Base-by-base conservation (phyloP, 2,888 invertebrate genomes). In the Nephrocerus scutellatus region DNA sequence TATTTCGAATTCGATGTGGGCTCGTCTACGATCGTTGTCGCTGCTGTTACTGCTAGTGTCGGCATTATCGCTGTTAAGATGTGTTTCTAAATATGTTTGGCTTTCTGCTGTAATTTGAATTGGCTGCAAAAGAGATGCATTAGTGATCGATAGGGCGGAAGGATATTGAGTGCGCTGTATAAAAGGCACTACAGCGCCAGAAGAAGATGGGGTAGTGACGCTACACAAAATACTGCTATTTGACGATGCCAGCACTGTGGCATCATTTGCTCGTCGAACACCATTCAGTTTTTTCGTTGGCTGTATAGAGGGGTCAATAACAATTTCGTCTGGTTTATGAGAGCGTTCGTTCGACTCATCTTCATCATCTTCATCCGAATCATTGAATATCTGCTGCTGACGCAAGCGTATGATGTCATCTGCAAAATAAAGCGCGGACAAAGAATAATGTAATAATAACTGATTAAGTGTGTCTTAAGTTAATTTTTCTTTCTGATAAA, bases 301-400 rank as follows among this genome's bases (percentile, higher is more conserved):
- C 20, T 43, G 43, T n/a, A 46, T 24, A 5, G 40, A 38, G 4
- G 41, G 35, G 25, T 46, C 43, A 4, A 41, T 32, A n/a, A 20
- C 32, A 22, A 22, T 22, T 7, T 22, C 22, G 7, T 22, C 10
- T 7, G 22, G 22, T 22, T 8, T 22, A 22, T 22, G 10, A 8
- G 10, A 22, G 7, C 22, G 20, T 44, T 41, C 6, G 26, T 40
- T 19, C 41, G 43, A 15, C 43, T 34, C 25, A 12, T 41, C 47
- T 30, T 47, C 47, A 40, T 72, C 73, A 49, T 79, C 79, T 50
- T 79, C 79, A 50, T 80, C 80, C 0, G 79, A 79, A 54, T 79
- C 79, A 42, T 50, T 43, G 26, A 50, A 43, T 25, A 68, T 66
- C 44, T 52, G 52, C 43, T 76, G 71, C 63, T 75, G 70, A 39